A percentile compares a stretch with the other conserved stretches of the same genome.
Conservation (phyloP, 2,113 vertebrate genomes). For the Formicarius rufipectus region DNA sequence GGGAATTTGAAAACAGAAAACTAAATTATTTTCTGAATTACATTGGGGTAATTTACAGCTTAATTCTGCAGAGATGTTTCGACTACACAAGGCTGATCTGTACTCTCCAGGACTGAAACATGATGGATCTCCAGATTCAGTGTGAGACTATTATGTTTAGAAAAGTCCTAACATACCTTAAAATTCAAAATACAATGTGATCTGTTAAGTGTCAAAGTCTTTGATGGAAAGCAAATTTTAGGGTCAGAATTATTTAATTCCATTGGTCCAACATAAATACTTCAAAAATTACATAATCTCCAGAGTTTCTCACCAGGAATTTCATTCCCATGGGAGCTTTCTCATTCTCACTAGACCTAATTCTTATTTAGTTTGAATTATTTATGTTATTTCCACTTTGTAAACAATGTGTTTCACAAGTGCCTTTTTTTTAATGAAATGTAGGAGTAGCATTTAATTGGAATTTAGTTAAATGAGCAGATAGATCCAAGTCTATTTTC, state of each 20-base stretch:
- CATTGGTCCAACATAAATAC: not conserved
- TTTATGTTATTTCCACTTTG: not conserved
- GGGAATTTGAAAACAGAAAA: not conserved
- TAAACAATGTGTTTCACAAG: constrained; percentile 14
- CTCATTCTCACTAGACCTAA: not conserved
- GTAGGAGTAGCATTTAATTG: constrained; percentile 34
- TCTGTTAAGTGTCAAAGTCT: not conserved
- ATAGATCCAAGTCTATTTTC: not conserved
- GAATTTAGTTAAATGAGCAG: not conserved
- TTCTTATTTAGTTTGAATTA: not conserved
- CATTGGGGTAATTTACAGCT: not conserved
- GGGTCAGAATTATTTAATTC: not conserved
- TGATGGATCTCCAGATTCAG: not conserved
- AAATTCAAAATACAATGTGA: not conserved
- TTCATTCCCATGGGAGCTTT: not conserved
- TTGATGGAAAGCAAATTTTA: not conserved
- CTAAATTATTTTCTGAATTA: not conserved
- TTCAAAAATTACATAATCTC: not conserved
- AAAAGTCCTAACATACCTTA: not conserved
- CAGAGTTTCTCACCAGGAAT: not conserved
- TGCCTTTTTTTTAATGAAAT: constrained; percentile 49
- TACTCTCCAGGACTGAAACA: not conserved
- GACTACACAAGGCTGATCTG: not conserved
- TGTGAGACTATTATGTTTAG: not conserved
- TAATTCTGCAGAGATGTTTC: not conserved